These are phyloP conservation scores for Tadarida brasiliensis DNA, from an alignment of 2,797 vertebrate genomes.

Conservation along the genomic window DNA sequence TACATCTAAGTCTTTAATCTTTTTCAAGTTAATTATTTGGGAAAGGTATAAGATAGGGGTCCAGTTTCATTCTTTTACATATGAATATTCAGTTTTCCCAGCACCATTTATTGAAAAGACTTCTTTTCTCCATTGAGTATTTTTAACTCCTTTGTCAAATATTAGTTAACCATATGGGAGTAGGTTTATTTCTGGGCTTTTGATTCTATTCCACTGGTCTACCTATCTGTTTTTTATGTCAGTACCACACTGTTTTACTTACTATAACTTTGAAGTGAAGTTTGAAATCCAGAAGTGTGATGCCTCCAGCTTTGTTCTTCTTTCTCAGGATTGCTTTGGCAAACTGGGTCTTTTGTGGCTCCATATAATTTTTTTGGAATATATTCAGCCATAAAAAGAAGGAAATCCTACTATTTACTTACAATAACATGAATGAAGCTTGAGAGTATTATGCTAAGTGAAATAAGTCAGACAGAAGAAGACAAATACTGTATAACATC, in stretches of 20 bases:
- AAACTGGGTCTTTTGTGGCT: neutral
- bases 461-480: neutral
- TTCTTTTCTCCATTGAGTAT: neutral
- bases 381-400: neutral
- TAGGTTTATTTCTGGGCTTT: neutral
- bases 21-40: slow-evolving; percentile 2
- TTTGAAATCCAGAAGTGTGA: neutral
- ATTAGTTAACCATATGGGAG: neutral
- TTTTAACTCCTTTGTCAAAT: neutral
- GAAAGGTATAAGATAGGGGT: neutral
- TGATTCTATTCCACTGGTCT: neutral
- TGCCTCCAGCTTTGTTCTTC: neutral
- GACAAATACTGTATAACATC: neutral
- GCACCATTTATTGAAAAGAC: neutral
- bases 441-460: neutral
- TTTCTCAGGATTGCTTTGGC: neutral
- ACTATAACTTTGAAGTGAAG: neutral
- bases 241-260: neutral
- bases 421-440: neutral
- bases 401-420: neutral
- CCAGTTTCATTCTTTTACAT: neutral
- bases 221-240: neutral
- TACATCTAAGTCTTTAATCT: neutral
- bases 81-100: neutral
- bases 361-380: neutral